Conservation (phyloP, 2,797 vertebrate species). For the Pseudocheirus occidentalis region DNA sequence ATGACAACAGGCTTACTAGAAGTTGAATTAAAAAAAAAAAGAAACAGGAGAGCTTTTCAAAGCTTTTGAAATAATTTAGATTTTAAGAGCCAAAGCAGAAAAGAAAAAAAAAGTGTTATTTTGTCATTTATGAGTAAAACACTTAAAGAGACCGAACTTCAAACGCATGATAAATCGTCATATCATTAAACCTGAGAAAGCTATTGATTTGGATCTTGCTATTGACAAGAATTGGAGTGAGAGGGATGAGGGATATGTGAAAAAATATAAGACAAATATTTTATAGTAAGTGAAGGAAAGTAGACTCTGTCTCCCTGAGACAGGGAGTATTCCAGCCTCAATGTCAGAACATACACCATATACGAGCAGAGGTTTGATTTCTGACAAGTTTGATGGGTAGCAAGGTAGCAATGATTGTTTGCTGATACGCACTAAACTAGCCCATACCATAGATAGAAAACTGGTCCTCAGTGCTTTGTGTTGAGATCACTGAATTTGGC, state of each 20-base stretch:
- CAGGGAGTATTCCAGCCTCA: background rate
- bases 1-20: background rate
- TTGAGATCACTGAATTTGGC: background rate
- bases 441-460: background rate
- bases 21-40: background rate
- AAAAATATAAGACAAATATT: background rate
- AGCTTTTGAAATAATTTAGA: background rate
- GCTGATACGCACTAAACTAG: background rate
- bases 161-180: background rate
- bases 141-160: background rate
- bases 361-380: background rate
- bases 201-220: background rate
- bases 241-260: background rate
- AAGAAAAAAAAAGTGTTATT: background rate
- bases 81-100: background rate
- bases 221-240: background rate
- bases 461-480: background rate
- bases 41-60: background rate
- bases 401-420: background rate
- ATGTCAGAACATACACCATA: background rate
- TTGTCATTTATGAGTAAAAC: background rate
- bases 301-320: background rate
- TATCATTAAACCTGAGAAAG: background rate
- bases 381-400: background rate
- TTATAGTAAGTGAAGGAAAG: background rate